Evolutionary conservation across 2,888 invertebrate species (phyloP), one percentile per base, ranked within the genome.

Genomic region (Tetanocera ferruginea): DNA sequence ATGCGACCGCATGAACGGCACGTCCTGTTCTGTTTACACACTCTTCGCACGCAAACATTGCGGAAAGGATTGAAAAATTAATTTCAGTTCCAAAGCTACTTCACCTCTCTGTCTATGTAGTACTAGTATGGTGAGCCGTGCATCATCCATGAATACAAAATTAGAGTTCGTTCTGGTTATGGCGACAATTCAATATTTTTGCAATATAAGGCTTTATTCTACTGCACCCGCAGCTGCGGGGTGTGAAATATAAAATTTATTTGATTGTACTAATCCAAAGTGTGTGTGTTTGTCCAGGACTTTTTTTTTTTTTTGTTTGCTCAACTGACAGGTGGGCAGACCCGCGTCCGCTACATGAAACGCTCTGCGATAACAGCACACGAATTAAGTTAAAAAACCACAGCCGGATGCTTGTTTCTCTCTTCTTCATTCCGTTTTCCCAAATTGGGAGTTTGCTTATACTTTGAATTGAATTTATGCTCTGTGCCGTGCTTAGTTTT

Each of bases 291-390:
- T 60, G 72, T 60, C 43, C 67, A 17, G 25, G 57, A 57, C 66
- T 34, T 71, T 76, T 76, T 70, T 69, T 76, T 34, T 71, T 76
- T 76, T 70, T 69, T 76, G 57, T 19, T 62, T 2, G 17, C 62
- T 57, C 34, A 64, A n/a, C 52, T 66, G 75, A 28, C 66, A 55
- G 75, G 25, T 28, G n/a, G 28, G 31, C 14, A 14, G 37, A 57
- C 23, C 11, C 14, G 43, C 14, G 84, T 84, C 82, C 79, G 74
- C 78, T 76, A 70, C 76, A 66, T 70, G 74, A 70, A 66, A 57
- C 75, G 75, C 76, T 78, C 81, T 72, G 34, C 34, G 31, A 76
- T n/a, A 49, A 70, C 31, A 51, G 64, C 76, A 76, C 71, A 79
- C 74, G 76, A 71, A 66, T 71, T 77, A 28, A 71, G 62, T 64